Evolutionary conservation across 2,888 invertebrate genomes (phyloP).

Genomic region (Agrotis puta): DNA sequence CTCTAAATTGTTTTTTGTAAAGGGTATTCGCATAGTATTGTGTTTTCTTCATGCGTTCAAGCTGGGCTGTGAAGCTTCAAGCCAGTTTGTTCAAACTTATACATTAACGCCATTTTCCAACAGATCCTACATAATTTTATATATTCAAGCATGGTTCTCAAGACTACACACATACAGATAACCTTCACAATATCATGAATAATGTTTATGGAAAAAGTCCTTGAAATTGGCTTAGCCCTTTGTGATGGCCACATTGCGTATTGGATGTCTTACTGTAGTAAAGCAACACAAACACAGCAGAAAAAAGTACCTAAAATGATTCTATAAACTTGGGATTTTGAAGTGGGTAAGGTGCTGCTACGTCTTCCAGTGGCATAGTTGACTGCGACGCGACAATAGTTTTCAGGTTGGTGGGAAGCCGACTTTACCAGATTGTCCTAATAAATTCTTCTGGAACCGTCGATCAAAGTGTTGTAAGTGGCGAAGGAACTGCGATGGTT

Average conservation of each 20-base stretch:
- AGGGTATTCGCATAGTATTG: not conserved
- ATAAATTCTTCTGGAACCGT: not conserved
- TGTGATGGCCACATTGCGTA: too few species aligned
- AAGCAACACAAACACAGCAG: too few species aligned
- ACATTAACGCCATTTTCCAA: not conserved
- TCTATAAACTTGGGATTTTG: too few species aligned
- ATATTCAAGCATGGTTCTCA: not conserved
- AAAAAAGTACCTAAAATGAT: too few species aligned
- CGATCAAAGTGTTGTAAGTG: too few species aligned
- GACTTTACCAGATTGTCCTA: not conserved
- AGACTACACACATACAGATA: not conserved
- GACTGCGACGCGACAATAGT: not conserved
- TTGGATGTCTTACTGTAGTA: too few species aligned
- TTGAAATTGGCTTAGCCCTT: too few species aligned
- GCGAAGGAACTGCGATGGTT: too few species aligned
- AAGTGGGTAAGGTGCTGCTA: too few species aligned
- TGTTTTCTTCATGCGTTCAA: not conserved
- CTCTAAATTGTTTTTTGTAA: too few species aligned
- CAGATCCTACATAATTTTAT: not conserved
- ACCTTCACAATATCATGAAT: not conserved
- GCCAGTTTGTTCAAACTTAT: not conserved
- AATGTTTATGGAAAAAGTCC: too few species aligned
- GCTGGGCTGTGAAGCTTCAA: not conserved
- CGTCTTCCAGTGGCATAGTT: not conserved
- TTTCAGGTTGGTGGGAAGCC: constrained; percentile 1